Evolutionary conservation across 1,140 invertebrate genomes (phyloP).

Genomic region (Trichogramma pretiosum): DNA sequence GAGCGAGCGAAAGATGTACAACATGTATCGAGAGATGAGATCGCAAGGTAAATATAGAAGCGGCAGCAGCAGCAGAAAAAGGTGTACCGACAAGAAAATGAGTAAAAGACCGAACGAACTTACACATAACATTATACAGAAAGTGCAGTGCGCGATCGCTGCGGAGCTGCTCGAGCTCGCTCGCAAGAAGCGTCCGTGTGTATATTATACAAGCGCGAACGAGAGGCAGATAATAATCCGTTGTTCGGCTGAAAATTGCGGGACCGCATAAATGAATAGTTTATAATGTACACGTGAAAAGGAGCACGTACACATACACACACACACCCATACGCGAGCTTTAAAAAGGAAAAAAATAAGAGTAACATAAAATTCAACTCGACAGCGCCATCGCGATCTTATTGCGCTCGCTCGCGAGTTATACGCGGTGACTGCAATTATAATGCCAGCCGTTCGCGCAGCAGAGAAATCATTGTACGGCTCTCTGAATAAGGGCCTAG

Average conservation of each 20-base stretch:
- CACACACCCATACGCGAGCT: too few relatives aligned
- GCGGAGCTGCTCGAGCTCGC: neutral
- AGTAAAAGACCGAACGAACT: neutral
- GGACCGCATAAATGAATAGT: constrained; percentile 40
- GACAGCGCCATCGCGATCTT: neutral
- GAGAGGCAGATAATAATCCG: constrained; percentile 29
- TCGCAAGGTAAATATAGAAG: neutral
- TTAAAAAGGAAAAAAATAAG: too few relatives aligned
- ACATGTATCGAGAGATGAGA: too few relatives aligned
- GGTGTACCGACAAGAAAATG: neutral
- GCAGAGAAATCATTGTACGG: neutral
- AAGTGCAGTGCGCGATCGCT: constrained; percentile 21
- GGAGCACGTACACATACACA: too few relatives aligned
- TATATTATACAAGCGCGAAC: constrained; percentile 23
- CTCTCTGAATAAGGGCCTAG: neutral
- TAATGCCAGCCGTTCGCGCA: constrained; percentile 8
- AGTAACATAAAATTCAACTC: too few relatives aligned
- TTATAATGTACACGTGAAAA: constrained; percentile 43
- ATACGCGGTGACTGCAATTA: constrained; percentile 6
- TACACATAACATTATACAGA: too few relatives aligned
- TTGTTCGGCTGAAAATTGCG: constrained; percentile 37
- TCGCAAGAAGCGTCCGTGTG: constrained; percentile 10
- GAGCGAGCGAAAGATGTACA: too few relatives aligned
- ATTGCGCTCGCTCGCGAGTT: neutral
- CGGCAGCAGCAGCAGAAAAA: too few relatives aligned